These are phyloP conservation scores for Rissa tridactyla DNA, from an alignment of 2,113 vertebrate species.

Conservation along the genomic window DNA sequence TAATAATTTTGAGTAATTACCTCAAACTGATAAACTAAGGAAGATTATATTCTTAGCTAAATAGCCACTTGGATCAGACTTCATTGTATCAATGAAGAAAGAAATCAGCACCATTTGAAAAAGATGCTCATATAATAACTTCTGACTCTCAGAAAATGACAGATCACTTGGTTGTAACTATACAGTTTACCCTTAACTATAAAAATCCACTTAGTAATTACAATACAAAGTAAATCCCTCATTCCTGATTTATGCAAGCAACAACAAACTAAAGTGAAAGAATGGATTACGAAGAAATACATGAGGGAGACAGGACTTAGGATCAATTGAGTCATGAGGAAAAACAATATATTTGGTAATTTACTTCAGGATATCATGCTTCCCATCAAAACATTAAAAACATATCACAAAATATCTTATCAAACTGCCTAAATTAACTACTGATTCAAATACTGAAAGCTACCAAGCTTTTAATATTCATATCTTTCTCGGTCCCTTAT, in stretches of 20 bases:
- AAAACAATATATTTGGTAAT: neutral
- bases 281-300: neutral
- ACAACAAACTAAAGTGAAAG: neutral
- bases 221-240: neutral
- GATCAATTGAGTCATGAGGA: neutral
- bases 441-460: neutral
- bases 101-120: neutral
- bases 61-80: conserved; percentile 46
- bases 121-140: neutral
- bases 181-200: neutral
- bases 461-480: neutral
- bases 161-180: neutral
- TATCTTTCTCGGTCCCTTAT: neutral
- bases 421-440: neutral
- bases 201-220: neutral
- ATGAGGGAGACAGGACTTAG: neutral
- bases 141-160: neutral
- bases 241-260: neutral
- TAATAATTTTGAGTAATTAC: conserved; percentile 83
- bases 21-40: conserved; percentile 72
- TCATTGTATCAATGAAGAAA: neutral
- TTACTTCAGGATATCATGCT: neutral
- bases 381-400: neutral
- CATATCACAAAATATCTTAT: neutral
- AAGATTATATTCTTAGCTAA: conserved; percentile 56